phyloP scores from a whole-genome alignment of 2,113 vertebrate genomes.

The Tamias sibiricus region DNA sequence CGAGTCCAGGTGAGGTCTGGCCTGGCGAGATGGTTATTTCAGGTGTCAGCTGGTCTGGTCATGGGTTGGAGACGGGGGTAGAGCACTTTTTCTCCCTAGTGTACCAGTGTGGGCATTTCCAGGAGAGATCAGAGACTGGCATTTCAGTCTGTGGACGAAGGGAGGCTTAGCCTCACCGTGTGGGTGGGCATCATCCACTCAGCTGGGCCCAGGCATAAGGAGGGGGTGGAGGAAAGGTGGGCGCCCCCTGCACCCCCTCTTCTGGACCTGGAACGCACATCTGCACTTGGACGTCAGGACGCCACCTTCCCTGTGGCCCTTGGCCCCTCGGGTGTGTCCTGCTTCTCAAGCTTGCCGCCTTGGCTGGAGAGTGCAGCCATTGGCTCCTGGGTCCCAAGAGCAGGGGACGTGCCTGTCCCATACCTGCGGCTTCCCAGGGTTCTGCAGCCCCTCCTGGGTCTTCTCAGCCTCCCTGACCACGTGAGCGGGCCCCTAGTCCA shows the following conservation, averaged over 20 bases:
- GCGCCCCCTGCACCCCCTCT: rapidly evolving
- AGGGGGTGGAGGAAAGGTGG: too few relatives aligned
- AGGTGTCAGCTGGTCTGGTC: too few relatives aligned
- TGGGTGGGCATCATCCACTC: not conserved
- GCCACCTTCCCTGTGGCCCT: not conserved
- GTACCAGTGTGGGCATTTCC: not conserved
- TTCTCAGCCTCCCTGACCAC: not conserved
- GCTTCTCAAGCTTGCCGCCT: too few relatives aligned
- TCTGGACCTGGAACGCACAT: not conserved
- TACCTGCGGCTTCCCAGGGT: not conserved
- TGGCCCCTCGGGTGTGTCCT: not conserved
- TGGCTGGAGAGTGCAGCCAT: not conserved
- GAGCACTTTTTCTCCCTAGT: too few relatives aligned
- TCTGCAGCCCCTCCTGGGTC: not conserved
- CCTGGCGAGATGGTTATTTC: too few relatives aligned
- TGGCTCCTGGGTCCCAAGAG: too few relatives aligned
- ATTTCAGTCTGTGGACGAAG: not conserved
- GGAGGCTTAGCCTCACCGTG: rapidly evolving
- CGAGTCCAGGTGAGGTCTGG: rapidly evolving
- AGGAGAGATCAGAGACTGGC: not conserved
- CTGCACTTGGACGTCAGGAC: too few relatives aligned
- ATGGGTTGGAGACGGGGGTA: rapidly evolving
- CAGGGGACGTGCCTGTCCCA: not conserved
- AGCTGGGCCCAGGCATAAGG: not conserved
- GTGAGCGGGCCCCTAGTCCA: not conserved